Base-by-base conservation (phyloP, 2,113 vertebrate genomes). In the Neotoma lepida region DNA sequence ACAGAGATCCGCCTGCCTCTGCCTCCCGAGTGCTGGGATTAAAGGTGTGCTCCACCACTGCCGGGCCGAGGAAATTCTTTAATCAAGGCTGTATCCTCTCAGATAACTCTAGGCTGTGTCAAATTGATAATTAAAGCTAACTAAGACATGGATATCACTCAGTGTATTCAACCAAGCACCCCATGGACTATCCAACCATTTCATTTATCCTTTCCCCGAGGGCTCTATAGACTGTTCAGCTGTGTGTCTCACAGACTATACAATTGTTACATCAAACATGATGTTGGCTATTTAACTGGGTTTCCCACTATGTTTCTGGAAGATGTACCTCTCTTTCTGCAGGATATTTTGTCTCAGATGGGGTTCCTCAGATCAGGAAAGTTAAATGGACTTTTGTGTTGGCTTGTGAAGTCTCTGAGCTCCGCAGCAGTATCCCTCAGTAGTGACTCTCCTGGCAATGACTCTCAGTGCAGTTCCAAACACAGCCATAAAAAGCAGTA, bases 401-500 rank as follows among this genome's bases (percentile, higher is more conserved):
- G 8, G 4, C 20, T 51, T 41, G 51, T 51, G 76, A 85, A 28
- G 14, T n/a, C 54, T 77, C 33, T 6, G 61, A 9, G 28, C 17
- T 76, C 84, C 61, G 35, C 13, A 30, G 68, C 64, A 71, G 94
- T 41, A 58, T 30, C 77, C 64, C 77, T 77, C 41, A 4, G 64
- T 0, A 4, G 35, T 56, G 30, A 35, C 76, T 91, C 87, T 51
- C n/a, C 80, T 63, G 4, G 1, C 9, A 73, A 71, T 4, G 44
- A 12, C 20, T 94, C 89, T 96, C 51, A 4, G 33, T 56, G 46
- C 49, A 0, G 30, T 46, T 86, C 89, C 49, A 13, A 63, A 70
- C 4, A 13, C 17, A 44, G 46, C 91, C 73, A 10, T 97, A 95
- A 96, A 97, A 41, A 94, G 93, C 93, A 89, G 71, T 54, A 54